These are phyloP conservation scores for Cephonodes hylas DNA, from an alignment of 2,888 invertebrate genomes.

Conservation along the genomic window DNA sequence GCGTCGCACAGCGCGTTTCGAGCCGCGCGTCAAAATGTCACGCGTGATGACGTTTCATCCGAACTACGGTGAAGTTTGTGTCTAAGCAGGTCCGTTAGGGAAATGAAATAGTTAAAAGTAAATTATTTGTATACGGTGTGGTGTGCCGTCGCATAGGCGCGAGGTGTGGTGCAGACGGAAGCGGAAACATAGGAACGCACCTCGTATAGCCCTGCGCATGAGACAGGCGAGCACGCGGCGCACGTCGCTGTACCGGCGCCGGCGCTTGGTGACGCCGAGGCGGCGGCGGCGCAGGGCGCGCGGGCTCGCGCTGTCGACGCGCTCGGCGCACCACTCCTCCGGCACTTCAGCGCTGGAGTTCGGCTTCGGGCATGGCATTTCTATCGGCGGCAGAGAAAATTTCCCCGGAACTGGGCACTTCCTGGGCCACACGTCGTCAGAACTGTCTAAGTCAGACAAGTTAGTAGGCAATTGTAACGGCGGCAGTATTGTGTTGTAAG, in stretches of 20 bases:
- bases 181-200: slow-evolving; percentile 33
- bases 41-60: no score
- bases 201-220: slow-evolving; percentile 54
- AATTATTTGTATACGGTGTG: no score
- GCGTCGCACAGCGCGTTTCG: no score
- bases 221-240: slow-evolving; percentile 56
- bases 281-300: slow-evolving; percentile 22
- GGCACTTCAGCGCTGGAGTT: slow-evolving; percentile 19
- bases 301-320: slow-evolving; percentile 24
- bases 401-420: slow-evolving; percentile 45
- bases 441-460: slow-evolving; percentile 33
- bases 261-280: slow-evolving; percentile 40
- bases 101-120: no score
- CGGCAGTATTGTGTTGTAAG: slow-evolving; percentile 55
- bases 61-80: no score
- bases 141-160: no score
- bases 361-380: slow-evolving; percentile 27
- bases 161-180: background rate
- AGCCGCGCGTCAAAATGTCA: no score
- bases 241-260: slow-evolving; percentile 44
- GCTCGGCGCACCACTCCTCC: slow-evolving; percentile 18
- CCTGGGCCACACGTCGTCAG: slow-evolving; percentile 54
- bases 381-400: slow-evolving; percentile 50
- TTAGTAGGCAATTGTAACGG: slow-evolving; percentile 57
- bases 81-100: no score